A percentile compares a stretch with the other conserved stretches of the same genome.
phyloP scores from a whole-genome alignment of 2,797 vertebrate genomes.

The Sphenopsis melanotis region DNA sequence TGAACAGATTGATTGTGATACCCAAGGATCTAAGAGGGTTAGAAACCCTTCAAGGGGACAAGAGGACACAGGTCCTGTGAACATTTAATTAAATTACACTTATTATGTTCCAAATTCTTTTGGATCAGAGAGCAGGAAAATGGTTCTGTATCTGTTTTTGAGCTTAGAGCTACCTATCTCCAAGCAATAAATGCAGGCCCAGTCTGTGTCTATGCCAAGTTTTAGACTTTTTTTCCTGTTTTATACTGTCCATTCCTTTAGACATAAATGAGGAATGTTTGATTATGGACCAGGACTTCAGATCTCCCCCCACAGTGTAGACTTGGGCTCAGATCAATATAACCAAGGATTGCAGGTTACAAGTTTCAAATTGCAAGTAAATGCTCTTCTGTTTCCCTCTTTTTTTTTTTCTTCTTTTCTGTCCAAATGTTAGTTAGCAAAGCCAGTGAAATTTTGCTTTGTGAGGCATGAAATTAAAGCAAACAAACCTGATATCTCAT shows the following conservation, averaged over 20 bases:
- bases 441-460: neutral
- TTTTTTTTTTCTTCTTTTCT: fast-evolving
- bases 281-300: neutral
- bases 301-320: neutral
- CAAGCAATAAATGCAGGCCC: neutral
- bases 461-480: neutral
- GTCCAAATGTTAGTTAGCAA: neutral
- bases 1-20: fast-evolving
- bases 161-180: neutral
- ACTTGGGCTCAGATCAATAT: neutral
- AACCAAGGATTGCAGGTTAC: neutral
- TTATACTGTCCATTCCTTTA: neutral
- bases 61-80: neutral
- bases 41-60: neutral
- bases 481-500: neutral
- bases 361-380: neutral
- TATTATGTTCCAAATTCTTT: neutral
- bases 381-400: neutral
- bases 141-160: neutral
- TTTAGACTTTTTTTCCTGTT: neutral
- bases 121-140: neutral
- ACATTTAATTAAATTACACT: neutral
- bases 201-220: neutral
- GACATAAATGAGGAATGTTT: neutral
- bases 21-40: neutral